A percentile compares a stretch with the other conserved stretches of the same genome.
These are phyloP conservation scores for Bombus confusus DNA, from an alignment of 1,140 invertebrate species.

Conservation along the genomic window DNA sequence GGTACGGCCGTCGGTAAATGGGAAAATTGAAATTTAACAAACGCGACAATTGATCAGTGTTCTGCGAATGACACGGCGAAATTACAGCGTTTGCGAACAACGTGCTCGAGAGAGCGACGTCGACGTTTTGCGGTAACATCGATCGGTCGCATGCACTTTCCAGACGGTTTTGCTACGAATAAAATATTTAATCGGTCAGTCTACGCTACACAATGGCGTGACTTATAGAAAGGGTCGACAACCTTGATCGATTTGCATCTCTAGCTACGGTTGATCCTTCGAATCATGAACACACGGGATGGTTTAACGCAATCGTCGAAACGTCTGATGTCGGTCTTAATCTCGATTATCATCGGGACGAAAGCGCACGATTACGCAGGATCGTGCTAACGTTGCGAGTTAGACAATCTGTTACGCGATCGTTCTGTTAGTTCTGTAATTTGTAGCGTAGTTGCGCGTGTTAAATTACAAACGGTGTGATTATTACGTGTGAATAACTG, in stretches of 20 bases:
- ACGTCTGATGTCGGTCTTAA: not conserved
- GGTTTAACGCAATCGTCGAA: not conserved
- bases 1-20: not conserved
- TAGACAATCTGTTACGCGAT: too few relatives aligned
- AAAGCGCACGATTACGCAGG: too few relatives aligned
- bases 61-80: not conserved
- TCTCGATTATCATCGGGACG: not conserved
- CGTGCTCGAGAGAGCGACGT: constrained; percentile 12
- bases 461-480: not conserved
- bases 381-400: too few relatives aligned
- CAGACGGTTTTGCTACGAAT: constrained; percentile 23
- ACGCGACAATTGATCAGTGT: too few relatives aligned
- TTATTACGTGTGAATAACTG: not conserved
- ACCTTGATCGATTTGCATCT: constrained; percentile 25
- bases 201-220: not conserved
- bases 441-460: too few relatives aligned
- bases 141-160: constrained; percentile 38
- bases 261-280: not conserved
- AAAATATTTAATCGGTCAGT: constrained; percentile 41
- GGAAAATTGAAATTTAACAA: not conserved
- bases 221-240: constrained; percentile 22
- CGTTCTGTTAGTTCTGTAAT: too few relatives aligned
- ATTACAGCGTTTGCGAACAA: constrained; percentile 28
- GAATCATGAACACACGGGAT: not conserved
- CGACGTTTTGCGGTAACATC: constrained; percentile 43